Evolutionary conservation across 2,888 invertebrate genomes (phyloP), one percentile per base, ranked within the genome.

Genomic region (Pyrrhia umbra): DNA sequence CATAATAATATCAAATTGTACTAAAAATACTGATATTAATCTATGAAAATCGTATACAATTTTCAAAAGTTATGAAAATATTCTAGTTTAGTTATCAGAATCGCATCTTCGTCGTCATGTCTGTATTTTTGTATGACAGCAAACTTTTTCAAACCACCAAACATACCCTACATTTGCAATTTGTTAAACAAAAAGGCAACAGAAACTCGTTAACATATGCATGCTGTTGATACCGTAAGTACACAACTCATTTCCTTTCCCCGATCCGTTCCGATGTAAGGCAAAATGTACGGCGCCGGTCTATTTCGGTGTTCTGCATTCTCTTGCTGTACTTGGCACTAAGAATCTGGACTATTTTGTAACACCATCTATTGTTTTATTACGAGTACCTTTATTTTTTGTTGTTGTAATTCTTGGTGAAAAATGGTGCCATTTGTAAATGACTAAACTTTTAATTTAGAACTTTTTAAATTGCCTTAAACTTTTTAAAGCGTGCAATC

Each of bases 181-280:
- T 60, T 46, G 50, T 46, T 43, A n/a, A 60, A 57, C 52, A 75
- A 68, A 68, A 66, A 66, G 21, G 46, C 52, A 42, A 43, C 20
- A 34, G 42, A 37, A 55, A 67, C 61, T 74, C 55, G 58, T 61
- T 68, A 61, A 34, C 67, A 59, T 74, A 67, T 65, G 68, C 64
- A 68, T 65, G 57, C 50, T 67, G 79, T 61, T 76, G 69, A 78
- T 78, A 78, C 37, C 45, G 52, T 67, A 75, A 61, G 68, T 74
- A 76, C 74, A 72, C 64, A 72, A 75, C 75, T 77, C 80, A 81
- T 83, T 83, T 83, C 81, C 82, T 76, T 70, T 65, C 63, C 62
- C 49, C 58, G 58, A 77, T 82, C 71, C 66, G 62, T 59, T 73
- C 56, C 55, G 46, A 62, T 50, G 63, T 64, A 66, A 68, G 55